phyloP scores from a whole-genome alignment of 2,888 invertebrate species.

The Phengaris arion region DNA sequence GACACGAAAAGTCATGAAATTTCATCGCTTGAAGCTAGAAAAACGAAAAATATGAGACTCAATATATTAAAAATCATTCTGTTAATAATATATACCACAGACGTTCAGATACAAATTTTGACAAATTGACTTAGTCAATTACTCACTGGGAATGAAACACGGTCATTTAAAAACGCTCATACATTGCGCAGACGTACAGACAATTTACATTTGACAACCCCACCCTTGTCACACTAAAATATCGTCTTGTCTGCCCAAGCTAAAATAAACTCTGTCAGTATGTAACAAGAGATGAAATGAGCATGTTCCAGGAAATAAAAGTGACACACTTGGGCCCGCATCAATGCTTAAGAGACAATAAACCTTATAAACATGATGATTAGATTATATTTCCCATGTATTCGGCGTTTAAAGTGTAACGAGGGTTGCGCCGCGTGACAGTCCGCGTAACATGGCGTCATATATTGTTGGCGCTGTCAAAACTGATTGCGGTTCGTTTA shows the following conservation, averaged over 20 bases:
- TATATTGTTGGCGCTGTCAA: constrained; percentile 29
- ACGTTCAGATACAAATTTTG: neutral
- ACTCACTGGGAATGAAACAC: constrained; percentile 3
- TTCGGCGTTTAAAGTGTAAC: neutral
- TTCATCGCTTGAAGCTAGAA: no score
- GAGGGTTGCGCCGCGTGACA: constrained; percentile 7
- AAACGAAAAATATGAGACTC: no score
- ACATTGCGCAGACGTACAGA: constrained; percentile 9
- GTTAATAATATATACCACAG: no score
- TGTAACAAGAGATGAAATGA: neutral
- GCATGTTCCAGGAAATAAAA: neutral
- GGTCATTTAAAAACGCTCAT: constrained; percentile 21
- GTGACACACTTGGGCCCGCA: neutral
- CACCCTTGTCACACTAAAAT: constrained; percentile 8
- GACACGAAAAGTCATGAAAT: no score
- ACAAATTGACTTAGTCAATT: constrained; percentile 24
- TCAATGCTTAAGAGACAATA: neutral
- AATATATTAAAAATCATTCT: no score
- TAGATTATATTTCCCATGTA: neutral
- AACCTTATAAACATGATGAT: neutral
- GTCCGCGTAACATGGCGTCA: constrained; percentile 28
- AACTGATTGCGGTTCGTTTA: constrained; percentile 29
- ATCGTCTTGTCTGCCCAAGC: neutral
- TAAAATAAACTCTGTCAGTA: neutral
- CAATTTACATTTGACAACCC: constrained; percentile 18